Base-by-base conservation (phyloP, 2,797 vertebrate genomes). In the Hozukius guyotensis region DNA sequence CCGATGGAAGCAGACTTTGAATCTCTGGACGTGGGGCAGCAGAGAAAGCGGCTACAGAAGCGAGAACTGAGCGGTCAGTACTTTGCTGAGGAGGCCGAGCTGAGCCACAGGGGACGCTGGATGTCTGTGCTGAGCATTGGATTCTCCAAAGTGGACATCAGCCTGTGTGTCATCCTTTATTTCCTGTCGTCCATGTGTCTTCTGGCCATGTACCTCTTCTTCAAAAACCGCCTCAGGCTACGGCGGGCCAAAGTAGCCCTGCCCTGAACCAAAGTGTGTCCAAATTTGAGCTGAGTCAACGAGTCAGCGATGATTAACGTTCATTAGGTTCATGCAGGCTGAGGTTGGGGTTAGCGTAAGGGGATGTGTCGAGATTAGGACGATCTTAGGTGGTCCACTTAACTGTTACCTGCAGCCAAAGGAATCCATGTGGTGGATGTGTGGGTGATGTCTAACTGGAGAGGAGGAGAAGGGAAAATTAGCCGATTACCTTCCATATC, bases 81-180 rank as follows among this genome's bases (percentile, higher is more conserved):
- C 72, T 68, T 81, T 10, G 70, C 8, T 16, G 78, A 91, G 69
- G 86, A 93, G 59, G 27, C 3, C 0, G 87, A 93, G 25, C 14
- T 8, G 64, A 80, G 1, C 0, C 76, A 13, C 27, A 87, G 77
- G 66, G 91, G 89, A 55, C 95, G 84, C 66, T 98, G 96, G 97
- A 93, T 97, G 69, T 96, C 94, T 57, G 65, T 96, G 83, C 90
- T 98, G 0, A 97, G 91, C 14, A 88, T 96, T 6, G 96, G 96
- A 24, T 97, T 99, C 91, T 98, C 98, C 63, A 95, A 93, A 72
- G 75, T 97, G 91, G 98, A 99, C 82, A 69, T 98, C 92, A 98
- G 97, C 93, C 95, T 99, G 18, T 99, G 97, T 3, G 88, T 98
- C 27, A 86, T 96, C 32, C 96, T 99, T 6, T 99, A 99, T 49